phyloP scores from a whole-genome alignment of 2,888 invertebrate species.

The Hofmannophila pseudospretella region DNA sequence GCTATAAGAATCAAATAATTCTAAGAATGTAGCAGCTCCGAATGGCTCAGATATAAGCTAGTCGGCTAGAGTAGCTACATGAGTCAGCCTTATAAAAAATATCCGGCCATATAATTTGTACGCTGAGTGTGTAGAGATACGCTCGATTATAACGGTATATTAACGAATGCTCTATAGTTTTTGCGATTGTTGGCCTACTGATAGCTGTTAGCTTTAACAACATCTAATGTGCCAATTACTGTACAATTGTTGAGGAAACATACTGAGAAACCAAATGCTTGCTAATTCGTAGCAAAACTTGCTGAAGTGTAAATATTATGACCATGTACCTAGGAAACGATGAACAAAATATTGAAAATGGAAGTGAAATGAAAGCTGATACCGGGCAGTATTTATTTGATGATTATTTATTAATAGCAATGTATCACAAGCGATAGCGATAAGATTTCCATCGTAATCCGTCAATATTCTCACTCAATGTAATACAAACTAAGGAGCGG shows the following conservation, averaged over 20 bases:
- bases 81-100: constrained; percentile 51
- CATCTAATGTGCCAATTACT: constrained; percentile 16
- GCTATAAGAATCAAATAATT: constrained; percentile 25
- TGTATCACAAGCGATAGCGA: neutral
- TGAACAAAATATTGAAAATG: too few relatives aligned
- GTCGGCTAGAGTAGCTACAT: constrained; percentile 31
- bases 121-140: constrained; percentile 22
- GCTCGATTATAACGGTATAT: constrained; percentile 49
- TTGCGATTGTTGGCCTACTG: constrained; percentile 21
- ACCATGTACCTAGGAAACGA: too few relatives aligned
- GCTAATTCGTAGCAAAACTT: neutral
- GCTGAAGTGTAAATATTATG: too few relatives aligned
- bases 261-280: neutral
- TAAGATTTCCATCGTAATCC: neutral
- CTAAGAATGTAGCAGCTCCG: constrained; percentile 20
- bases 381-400: too few relatives aligned
- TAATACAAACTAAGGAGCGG: too few relatives aligned
- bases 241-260: neutral
- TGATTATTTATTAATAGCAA: too few relatives aligned
- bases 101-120: constrained; percentile 25
- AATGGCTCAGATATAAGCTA: constrained; percentile 9
- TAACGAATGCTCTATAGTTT: constrained; percentile 38
- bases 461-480: too few relatives aligned
- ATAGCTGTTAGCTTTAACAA: constrained; percentile 18
- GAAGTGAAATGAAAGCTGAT: too few relatives aligned